Percentiles rank a stretch among this genome's conserved stretches.
Conservation (phyloP, 2,888 invertebrate genomes). For the Oscheius sp. region DNA sequence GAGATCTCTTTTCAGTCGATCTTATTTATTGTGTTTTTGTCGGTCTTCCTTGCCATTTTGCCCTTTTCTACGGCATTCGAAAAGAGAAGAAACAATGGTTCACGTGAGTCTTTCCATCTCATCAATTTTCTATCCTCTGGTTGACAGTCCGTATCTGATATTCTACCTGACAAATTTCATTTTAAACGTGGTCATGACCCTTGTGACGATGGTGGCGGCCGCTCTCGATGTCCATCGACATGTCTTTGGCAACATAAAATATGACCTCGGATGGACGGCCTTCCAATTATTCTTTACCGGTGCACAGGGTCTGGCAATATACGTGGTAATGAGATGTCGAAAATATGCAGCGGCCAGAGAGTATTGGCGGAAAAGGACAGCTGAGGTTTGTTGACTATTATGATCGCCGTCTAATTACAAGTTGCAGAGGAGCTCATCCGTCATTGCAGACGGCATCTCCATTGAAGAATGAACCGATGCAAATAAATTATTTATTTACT, state of each 20-base stretch:
- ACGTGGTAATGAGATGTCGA: slow-evolving; percentile 59
- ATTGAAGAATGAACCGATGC: slow-evolving; percentile 16
- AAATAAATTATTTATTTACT: slow-evolving; percentile 6
- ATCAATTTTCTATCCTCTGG: background rate
- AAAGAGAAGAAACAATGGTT: slow-evolving; percentile 53
- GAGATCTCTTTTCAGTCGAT: slow-evolving; percentile 47
- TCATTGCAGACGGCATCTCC: slow-evolving; percentile 26
- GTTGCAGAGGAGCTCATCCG: slow-evolving; percentile 25
- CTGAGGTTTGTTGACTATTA: slow-evolving; percentile 36
- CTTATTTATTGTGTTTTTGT: slow-evolving; percentile 58
- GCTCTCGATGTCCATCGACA: slow-evolving; percentile 54
- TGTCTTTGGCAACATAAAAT: slow-evolving; percentile 58
- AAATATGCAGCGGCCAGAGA: slow-evolving; percentile 56
- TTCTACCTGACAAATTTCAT: slow-evolving; percentile 63
- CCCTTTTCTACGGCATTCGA: slow-evolving; percentile 51
- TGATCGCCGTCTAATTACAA: background rate
- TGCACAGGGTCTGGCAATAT: slow-evolving; percentile 61
- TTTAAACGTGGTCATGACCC: slow-evolving; percentile 55
- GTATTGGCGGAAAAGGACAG: slow-evolving; percentile 48
- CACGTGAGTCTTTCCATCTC: slow-evolving; percentile 39
- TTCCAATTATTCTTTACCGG: slow-evolving; percentile 59
- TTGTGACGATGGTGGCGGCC: slow-evolving; percentile 53
- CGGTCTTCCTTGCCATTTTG: slow-evolving; percentile 59
- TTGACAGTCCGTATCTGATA: slow-evolving; percentile 55
- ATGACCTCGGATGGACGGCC: slow-evolving; percentile 55